These are phyloP conservation scores for Mylabris sibirica DNA, from an alignment of 2,888 invertebrate genomes.

Conservation along the genomic window DNA sequence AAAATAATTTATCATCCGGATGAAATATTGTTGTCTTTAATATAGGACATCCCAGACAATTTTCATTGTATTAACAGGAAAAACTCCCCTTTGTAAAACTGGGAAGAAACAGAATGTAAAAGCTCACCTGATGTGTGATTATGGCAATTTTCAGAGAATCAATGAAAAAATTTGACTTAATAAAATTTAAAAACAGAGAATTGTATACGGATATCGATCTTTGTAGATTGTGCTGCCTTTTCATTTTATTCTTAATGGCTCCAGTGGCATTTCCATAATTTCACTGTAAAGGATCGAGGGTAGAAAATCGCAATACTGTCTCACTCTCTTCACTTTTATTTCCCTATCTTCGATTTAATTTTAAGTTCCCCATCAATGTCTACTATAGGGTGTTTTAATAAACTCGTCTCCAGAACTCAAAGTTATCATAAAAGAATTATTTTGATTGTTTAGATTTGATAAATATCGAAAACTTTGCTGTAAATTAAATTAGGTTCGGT, in stretches of 20 bases:
- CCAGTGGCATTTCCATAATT: conserved; percentile 6
- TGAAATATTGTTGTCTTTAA: neutral
- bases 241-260: neutral
- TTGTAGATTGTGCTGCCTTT: neutral
- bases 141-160: neutral
- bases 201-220: neutral
- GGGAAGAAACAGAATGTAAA: neutral
- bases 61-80: neutral
- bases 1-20: neutral
- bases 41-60: neutral
- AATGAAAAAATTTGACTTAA: neutral
- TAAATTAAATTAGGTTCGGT: conserved; percentile 2
- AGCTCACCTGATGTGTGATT: neutral
- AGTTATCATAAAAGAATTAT: neutral
- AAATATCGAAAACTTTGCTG: neutral
- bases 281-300: neutral
- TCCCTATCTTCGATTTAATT: neutral
- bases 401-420: too few relatives aligned
- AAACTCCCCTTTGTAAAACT: neutral
- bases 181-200: neutral
- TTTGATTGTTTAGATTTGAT: neutral
- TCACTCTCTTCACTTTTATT: neutral
- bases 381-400: neutral
- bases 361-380: neutral
- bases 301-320: neutral